Conservation (phyloP, 2,113 vertebrate species). For the Lepisosteus osseus region DNA sequence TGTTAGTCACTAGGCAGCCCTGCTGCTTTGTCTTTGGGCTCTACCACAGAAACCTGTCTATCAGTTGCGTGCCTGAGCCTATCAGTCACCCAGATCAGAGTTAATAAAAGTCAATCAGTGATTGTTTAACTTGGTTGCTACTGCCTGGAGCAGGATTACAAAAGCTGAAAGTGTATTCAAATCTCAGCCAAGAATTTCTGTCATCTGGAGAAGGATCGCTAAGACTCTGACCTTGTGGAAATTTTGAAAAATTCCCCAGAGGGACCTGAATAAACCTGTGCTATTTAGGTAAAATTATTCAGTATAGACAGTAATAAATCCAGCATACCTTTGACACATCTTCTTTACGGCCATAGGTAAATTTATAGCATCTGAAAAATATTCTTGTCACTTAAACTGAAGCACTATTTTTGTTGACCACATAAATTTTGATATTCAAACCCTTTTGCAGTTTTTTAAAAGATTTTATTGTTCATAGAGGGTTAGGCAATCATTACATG, state of each 20-base stretch:
- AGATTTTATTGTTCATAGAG: too few species aligned
- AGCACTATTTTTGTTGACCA: background rate
- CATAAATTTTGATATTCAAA: too few species aligned
- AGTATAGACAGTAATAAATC: constrained; percentile 49
- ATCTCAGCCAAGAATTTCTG: constrained; percentile 50
- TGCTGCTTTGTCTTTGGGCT: constrained; percentile 65
- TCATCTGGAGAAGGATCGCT: constrained; percentile 49
- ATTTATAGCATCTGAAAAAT: constrained; percentile 46
- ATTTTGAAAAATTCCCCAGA: constrained; percentile 52
- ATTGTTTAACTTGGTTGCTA: constrained; percentile 59
- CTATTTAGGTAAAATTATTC: constrained; percentile 45
- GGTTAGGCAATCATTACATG: too few species aligned
- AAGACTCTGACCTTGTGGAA: constrained; percentile 45
- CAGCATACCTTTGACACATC: constrained; percentile 54
- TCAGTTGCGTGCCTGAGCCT: constrained; percentile 66
- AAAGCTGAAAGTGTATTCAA: constrained; percentile 45
- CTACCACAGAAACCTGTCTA: constrained; percentile 66
- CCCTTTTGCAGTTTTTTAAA: too few species aligned
- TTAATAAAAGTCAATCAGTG: constrained; percentile 75
- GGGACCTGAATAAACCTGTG: constrained; percentile 62
- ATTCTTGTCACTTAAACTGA: constrained; percentile 55
- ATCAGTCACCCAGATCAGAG: constrained; percentile 73
- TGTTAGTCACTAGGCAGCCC: constrained; percentile 54
- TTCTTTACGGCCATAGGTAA: constrained; percentile 44
- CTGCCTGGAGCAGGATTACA: constrained; percentile 63